A percentile compares a stretch with the other conserved stretches of the same genome.
Conservation (phyloP, 2,888 invertebrate genomes). For the Hyposoter dolosus region DNA sequence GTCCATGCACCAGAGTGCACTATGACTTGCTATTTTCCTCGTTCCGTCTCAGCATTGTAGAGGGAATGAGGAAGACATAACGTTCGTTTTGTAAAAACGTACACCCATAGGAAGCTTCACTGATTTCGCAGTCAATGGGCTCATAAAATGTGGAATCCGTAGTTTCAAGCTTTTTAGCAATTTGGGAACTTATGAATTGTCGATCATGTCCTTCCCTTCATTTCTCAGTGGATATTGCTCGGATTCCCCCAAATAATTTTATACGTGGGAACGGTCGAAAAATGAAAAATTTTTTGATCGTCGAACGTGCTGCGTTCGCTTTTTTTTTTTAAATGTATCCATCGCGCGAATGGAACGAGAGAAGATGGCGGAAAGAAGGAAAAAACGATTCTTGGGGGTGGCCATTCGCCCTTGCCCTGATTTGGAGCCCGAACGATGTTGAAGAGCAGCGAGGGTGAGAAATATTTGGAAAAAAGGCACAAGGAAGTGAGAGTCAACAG, state of each 20-base stretch:
- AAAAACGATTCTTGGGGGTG: conserved; percentile 16
- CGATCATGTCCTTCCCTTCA: neutral
- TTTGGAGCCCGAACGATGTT: conserved; percentile 29
- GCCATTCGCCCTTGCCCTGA: conserved; percentile 32
- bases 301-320: neutral
- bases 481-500: conserved; percentile 38
- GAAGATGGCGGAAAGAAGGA: neutral
- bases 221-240: neutral
- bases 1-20: conserved; percentile 54
- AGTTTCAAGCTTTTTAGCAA: conserved; percentile 16
- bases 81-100: neutral
- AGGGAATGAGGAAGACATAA: neutral
- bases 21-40: conserved; percentile 46
- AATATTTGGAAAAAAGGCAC: conserved; percentile 34
- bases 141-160: conserved; percentile 43
- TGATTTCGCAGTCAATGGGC: conserved; percentile 30
- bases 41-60: conserved; percentile 19
- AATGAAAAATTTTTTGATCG: conserved; percentile 40
- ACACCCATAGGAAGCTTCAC: neutral
- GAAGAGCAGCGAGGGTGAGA: conserved; percentile 30
- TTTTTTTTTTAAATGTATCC: neutral
- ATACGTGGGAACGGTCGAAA: neutral
- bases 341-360: neutral
- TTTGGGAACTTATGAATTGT: conserved; percentile 16
- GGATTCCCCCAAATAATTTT: neutral